These are phyloP conservation scores for Apteryx owenii DNA, from an alignment of 2,113 vertebrate genomes.

Conservation along the genomic window DNA sequence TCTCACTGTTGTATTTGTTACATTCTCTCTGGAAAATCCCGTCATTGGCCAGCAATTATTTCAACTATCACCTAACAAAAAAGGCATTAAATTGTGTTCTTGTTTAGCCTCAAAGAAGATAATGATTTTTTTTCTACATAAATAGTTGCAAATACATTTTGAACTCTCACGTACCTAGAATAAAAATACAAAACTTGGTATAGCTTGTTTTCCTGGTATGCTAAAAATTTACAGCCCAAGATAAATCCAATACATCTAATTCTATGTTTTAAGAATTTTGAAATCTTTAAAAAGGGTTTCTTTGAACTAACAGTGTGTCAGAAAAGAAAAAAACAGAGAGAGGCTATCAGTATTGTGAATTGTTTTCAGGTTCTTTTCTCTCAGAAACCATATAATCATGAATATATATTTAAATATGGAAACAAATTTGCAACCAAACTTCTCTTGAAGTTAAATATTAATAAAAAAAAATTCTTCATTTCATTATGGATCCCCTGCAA, in stretches of 20 bases:
- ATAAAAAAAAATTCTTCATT: background rate
- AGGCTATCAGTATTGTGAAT: background rate
- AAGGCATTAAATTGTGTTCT: no score
- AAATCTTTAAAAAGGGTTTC: background rate
- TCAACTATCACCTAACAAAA: background rate
- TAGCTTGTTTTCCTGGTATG: background rate
- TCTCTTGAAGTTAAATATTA: background rate
- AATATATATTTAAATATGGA: accelerated
- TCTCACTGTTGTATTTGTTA: background rate
- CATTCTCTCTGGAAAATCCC: background rate
- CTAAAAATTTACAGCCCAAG: no score
- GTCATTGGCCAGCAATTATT: background rate
- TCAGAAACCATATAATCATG: accelerated
- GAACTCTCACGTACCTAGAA: no score
- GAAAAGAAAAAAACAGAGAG: background rate
- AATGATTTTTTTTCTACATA: background rate
- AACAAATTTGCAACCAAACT: background rate
- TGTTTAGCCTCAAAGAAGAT: background rate
- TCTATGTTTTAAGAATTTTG: background rate
- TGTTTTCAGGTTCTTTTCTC: background rate
- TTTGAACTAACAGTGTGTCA: background rate
- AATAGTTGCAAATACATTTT: background rate
- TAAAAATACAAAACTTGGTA: background rate
- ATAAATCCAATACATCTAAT: background rate
- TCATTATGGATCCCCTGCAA: no score